phyloP scores from a whole-genome alignment of 1,140 invertebrate species.

The Bradysia coprophila region DNA sequence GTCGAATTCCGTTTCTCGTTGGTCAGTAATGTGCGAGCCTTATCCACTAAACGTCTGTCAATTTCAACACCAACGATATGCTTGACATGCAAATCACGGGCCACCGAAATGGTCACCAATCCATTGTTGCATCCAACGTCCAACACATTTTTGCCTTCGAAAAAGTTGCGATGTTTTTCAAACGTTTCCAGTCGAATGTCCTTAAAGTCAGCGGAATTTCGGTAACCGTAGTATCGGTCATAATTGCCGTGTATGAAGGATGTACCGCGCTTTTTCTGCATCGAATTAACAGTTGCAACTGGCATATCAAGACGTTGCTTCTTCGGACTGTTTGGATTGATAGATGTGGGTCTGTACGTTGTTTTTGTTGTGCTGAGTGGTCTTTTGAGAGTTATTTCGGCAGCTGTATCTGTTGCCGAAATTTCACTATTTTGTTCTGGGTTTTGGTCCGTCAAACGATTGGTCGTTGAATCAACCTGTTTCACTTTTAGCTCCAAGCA shows the following conservation, averaged over 20 bases:
- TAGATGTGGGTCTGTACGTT: no score
- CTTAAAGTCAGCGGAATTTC: conserved; percentile 57
- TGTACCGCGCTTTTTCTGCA: no score
- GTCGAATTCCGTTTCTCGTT: not conserved
- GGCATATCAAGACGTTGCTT: no score
- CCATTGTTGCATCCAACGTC: conserved; percentile 98
- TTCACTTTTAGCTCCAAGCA: no score
- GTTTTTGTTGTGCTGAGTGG: no score
- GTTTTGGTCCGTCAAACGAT: no score
- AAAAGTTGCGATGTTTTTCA: conserved; percentile 54
- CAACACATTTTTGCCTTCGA: conserved; percentile 72
- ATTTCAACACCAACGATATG: conserved; percentile 90
- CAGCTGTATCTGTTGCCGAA: no score
- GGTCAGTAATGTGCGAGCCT: conserved; percentile 6
- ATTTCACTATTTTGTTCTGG: no score
- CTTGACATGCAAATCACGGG: conserved; percentile 59
- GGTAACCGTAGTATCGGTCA: conserved; percentile 68
- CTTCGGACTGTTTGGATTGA: no score
- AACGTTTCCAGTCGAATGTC: conserved; percentile 72
- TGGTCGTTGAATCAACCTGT: no score
- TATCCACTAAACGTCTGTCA: conserved; percentile 65
- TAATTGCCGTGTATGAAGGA: conserved; percentile 22
- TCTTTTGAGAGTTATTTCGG: no score
- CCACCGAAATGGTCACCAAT: conserved; percentile 71
- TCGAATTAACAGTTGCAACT: no score